Conservation (phyloP, 2,797 vertebrate species). For the Chromobotia macracanthus region DNA sequence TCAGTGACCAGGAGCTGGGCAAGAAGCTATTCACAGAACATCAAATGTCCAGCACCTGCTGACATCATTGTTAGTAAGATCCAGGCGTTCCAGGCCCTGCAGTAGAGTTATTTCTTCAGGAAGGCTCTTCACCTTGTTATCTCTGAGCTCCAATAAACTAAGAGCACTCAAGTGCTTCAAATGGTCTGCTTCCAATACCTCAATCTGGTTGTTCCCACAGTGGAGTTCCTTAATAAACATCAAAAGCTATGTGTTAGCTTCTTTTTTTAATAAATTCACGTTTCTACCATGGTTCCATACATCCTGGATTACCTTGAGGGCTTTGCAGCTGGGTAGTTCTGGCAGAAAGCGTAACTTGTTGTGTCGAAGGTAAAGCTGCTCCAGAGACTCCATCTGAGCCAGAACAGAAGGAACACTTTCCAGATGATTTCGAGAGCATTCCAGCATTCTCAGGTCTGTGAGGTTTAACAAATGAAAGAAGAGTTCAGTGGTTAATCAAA, state of each 20-base stretch:
- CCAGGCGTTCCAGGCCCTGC: slow-evolving; percentile 82
- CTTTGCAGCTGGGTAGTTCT: slow-evolving; percentile 77
- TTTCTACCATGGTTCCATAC: not conserved
- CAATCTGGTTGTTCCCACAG: slow-evolving; percentile 87
- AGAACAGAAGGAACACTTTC: slow-evolving; percentile 78
- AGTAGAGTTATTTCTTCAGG: slow-evolving; percentile 84
- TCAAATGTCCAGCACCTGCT: slow-evolving; percentile 74
- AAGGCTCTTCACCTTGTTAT: slow-evolving; percentile 84
- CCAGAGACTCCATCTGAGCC: slow-evolving; percentile 81
- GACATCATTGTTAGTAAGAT: slow-evolving; percentile 86
- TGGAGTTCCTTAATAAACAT: slow-evolving; percentile 77
- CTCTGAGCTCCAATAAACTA: slow-evolving; percentile 82
- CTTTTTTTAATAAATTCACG: not conserved
- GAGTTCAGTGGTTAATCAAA: slow-evolving; percentile 3
- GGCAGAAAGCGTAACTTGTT: slow-evolving; percentile 82
- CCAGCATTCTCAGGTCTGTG: slow-evolving; percentile 81
- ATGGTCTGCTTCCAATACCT: slow-evolving; percentile 75
- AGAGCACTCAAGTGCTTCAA: slow-evolving; percentile 80
- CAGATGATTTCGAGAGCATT: slow-evolving; percentile 82
- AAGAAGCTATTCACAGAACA: not conserved
- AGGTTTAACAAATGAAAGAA: slow-evolving; percentile 28
- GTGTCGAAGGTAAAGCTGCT: slow-evolving; percentile 83
- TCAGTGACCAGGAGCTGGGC: no score
- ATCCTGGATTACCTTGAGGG: slow-evolving; percentile 77
- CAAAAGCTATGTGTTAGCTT: not conserved